Evolutionary conservation across 2,113 vertebrate genomes (phyloP), one percentile per base, ranked within the genome.

Genomic region (Ciconia maguari): DNA sequence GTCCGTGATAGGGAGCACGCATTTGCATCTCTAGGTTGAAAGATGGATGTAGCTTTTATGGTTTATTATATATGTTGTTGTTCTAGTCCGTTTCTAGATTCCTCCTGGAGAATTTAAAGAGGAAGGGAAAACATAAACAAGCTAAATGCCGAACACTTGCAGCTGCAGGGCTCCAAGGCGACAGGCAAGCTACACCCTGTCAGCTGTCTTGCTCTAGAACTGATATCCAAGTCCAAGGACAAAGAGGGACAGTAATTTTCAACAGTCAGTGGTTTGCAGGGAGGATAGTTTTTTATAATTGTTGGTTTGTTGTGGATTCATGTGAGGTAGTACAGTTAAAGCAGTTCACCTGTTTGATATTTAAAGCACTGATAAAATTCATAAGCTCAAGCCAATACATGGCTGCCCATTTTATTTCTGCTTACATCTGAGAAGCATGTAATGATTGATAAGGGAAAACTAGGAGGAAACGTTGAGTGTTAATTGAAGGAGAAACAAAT

Each of bases 91-190:
- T 86, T 83, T 86, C 32, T 57, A 34, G 74, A 38, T 95, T 79
- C 26, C 93, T 97, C 76, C 41, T 9, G 72, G 69, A 78, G 65
- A 18, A 51, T 90, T 94, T 69, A 71, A 54, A 93, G 74, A 96
- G 93, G 96, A 83, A 85, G 65, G 90, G 77, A 83, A 61, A 88
- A 74, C 80, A 78, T 83, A 94, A 97, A 81, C 78, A 84, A 95
- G 90, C 83, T 25, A 58, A 49, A 36, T 13, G 93, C 61, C 55
- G 88, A 92, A 44, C 16, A 14, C 92, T 95, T 18, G 88, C 94
- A 88, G 94, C 95, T 97, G 96, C 95, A 88, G 96, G 96, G 97
- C 95, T 97, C 90, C 90, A 32, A 96, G 71, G 93, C 58, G 95
- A 81, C 90, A 24, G 89, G 94, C 83, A 22, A 93, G 87, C 89